Evolutionary conservation across 1,140 invertebrate species (phyloP).

Genomic region (Drosophila bifasciata): DNA sequence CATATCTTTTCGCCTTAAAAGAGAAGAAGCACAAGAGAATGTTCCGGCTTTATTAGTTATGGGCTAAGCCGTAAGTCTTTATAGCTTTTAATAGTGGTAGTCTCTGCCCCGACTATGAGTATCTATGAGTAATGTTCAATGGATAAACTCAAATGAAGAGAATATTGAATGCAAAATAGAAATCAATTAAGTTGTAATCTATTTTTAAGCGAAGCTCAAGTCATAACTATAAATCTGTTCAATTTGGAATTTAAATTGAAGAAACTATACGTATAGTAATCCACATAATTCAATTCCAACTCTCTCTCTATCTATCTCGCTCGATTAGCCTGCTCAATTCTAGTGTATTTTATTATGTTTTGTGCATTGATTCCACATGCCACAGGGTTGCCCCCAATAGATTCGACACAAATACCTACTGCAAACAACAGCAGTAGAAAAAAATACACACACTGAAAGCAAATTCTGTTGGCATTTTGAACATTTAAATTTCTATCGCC

Average conservation of each 20-base stretch:
- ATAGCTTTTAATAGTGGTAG: constrained; percentile 25
- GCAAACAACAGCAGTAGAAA: constrained; percentile 28
- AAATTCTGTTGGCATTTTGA: constrained; percentile 27
- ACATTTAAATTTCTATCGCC: constrained; percentile 51
- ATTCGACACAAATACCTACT: constrained; percentile 27
- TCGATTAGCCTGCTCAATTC: constrained; percentile 19
- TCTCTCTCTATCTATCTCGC: not conserved
- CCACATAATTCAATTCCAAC: constrained; percentile 29
- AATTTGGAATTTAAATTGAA: constrained; percentile 39
- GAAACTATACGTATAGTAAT: no score
- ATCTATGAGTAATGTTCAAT: constrained; percentile 54
- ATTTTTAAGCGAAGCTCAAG: not conserved
- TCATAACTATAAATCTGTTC: constrained; percentile 14
- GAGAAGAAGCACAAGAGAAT: not conserved
- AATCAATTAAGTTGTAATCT: constrained; percentile 37
- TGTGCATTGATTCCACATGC: constrained; percentile 13
- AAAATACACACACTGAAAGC: constrained; percentile 19
- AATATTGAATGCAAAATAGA: constrained; percentile 25
- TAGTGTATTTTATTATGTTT: constrained; percentile 10
- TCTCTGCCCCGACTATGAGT: constrained; percentile 2
- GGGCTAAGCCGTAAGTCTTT: constrained; percentile 23
- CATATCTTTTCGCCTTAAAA: constrained; percentile 1
- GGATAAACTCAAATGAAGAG: constrained; percentile 11
- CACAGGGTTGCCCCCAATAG: no score
- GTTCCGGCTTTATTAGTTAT: constrained; percentile 46